These are phyloP conservation scores for Tenualosa ilisha DNA, from an alignment of 2,797 vertebrate species.

Conservation along the genomic window DNA sequence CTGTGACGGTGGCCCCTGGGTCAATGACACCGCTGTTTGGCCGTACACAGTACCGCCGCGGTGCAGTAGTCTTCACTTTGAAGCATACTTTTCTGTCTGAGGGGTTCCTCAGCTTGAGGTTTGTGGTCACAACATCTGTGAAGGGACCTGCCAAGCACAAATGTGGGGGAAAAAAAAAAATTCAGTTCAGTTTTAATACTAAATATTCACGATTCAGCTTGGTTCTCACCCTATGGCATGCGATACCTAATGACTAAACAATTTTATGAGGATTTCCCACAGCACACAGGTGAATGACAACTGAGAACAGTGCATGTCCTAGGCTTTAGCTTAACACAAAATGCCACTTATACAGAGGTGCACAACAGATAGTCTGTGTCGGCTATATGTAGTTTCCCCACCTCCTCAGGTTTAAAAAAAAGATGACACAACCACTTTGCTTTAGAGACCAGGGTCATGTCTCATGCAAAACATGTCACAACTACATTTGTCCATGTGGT, in stretches of 20 bases:
- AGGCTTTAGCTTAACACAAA: neutral
- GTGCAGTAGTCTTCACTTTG: conserved; percentile 90
- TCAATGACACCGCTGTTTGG: conserved; percentile 88
- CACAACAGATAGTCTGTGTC: neutral
- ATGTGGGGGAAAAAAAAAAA: neutral
- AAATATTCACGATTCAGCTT: too few relatives aligned
- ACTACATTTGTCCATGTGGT: too few relatives aligned
- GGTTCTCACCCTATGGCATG: neutral
- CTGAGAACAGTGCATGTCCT: neutral
- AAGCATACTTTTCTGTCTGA: conserved; percentile 88
- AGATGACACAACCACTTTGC: too few relatives aligned
- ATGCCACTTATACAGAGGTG: neutral
- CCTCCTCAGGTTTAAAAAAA: neutral
- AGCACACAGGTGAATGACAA: neutral
- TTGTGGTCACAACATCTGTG: conserved; percentile 90
- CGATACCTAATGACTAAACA: neutral
- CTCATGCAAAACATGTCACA: neutral
- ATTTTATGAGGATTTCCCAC: neutral
- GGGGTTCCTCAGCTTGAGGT: conserved; percentile 86
- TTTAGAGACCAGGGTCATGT: too few relatives aligned
- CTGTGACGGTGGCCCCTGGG: conserved; percentile 78
- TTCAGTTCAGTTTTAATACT: too few relatives aligned
- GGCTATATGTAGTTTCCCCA: neutral
- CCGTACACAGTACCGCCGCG: conserved; percentile 86
- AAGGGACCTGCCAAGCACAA: conserved; percentile 76